These are phyloP conservation scores for Microtus richardsoni DNA, from an alignment of 2,113 vertebrate species.

Conservation along the genomic window DNA sequence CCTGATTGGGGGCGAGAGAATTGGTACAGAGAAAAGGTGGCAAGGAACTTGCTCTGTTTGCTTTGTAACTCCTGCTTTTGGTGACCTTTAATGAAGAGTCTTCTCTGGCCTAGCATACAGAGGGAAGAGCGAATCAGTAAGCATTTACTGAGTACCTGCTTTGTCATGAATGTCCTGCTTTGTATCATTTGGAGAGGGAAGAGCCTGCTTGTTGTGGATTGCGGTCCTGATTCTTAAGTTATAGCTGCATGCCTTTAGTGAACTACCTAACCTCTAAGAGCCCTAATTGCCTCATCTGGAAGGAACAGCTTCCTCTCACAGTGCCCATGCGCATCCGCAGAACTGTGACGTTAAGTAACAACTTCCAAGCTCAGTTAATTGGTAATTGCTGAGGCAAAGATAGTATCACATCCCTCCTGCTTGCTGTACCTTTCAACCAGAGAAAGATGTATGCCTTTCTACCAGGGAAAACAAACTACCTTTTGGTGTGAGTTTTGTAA, in stretches of 20 bases:
- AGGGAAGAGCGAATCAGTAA: not conserved
- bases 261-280: not conserved
- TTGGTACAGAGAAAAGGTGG: not conserved
- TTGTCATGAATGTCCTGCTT: not conserved
- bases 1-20: not conserved
- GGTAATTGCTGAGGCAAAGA: not conserved
- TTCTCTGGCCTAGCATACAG: not conserved
- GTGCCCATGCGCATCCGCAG: not conserved
- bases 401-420: not conserved
- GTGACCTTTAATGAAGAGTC: not conserved
- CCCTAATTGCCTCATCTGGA: not conserved
- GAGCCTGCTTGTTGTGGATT: not conserved
- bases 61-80: not conserved
- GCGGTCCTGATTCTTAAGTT: not conserved
- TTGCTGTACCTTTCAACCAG: not conserved
- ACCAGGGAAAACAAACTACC: conserved; percentile 2
- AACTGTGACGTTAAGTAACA: not conserved
- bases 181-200: not conserved
- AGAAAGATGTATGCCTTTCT: not conserved
- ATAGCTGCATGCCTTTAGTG: not conserved
- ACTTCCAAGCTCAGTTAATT: not conserved
- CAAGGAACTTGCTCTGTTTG: not conserved
- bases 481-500: conserved; percentile 49
- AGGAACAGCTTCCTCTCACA: not conserved
- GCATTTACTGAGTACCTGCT: not conserved